Conservation (phyloP, 2,888 invertebrate genomes). For the Eurytoma adleriae region DNA sequence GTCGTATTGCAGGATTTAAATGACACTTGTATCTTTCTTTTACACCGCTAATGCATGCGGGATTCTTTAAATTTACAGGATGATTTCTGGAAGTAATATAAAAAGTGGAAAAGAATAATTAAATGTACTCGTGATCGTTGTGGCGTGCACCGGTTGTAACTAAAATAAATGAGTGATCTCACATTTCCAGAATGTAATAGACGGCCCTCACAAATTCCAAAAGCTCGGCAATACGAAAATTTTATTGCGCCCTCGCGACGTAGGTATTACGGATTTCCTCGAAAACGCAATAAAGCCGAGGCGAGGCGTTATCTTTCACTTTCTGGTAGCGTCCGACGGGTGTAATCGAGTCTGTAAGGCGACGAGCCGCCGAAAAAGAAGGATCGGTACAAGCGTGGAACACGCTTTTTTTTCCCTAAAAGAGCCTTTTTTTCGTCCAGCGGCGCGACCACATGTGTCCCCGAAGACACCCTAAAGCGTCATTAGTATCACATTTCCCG, state of each 20-base stretch:
- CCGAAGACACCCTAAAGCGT: slow-evolving; percentile 39
- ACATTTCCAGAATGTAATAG: neutral
- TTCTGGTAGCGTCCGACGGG: neutral
- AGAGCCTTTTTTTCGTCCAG: slow-evolving; percentile 11
- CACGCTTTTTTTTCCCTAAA: slow-evolving; percentile 20
- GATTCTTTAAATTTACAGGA: too few relatives aligned
- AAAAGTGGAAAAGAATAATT: neutral
- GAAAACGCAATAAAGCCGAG: slow-evolving; percentile 39
- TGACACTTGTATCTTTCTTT: too few relatives aligned
- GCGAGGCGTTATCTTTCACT: slow-evolving; percentile 45
- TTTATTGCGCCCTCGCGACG: slow-evolving; percentile 25
- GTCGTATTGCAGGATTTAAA: too few relatives aligned
- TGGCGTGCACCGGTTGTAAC: neutral
- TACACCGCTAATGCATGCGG: too few relatives aligned
- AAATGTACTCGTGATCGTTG: neutral
- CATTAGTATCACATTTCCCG: slow-evolving; percentile 54
- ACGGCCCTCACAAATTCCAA: slow-evolving; percentile 17
- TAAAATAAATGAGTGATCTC: slow-evolving; percentile 10
- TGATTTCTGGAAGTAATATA: neutral
- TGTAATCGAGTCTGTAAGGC: slow-evolving; percentile 12
- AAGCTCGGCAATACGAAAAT: slow-evolving; percentile 47
- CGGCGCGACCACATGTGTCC: slow-evolving; percentile 40
- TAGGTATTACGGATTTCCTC: slow-evolving; percentile 46
- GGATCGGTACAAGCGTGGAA: neutral
- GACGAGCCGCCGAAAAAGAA: neutral